Conservation (phyloP, 1,140 invertebrate species). For the Tetragonula clypearis region DNA sequence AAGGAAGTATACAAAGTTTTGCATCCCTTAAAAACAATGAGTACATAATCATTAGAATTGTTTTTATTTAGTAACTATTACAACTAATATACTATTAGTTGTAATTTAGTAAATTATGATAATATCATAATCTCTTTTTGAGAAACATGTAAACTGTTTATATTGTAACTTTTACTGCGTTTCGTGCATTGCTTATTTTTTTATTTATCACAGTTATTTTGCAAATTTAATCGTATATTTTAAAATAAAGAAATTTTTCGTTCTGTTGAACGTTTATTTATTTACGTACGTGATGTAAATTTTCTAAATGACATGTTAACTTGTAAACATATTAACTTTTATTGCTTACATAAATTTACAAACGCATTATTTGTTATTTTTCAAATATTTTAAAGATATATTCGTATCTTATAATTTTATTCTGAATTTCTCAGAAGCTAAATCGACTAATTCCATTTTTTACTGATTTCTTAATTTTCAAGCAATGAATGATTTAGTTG, state of each 20-base stretch:
- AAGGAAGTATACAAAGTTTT: neutral
- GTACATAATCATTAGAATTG: neutral
- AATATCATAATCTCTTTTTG: neutral
- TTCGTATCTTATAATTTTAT: neutral
- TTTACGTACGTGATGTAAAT: neutral
- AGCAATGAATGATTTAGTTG: too few relatives aligned
- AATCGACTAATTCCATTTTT: too few relatives aligned
- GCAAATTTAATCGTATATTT: neutral
- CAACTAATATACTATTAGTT: neutral
- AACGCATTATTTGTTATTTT: neutral
- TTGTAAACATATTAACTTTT: neutral
- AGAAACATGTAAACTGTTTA: neutral
- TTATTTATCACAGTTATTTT: neutral
- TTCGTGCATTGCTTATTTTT: neutral
- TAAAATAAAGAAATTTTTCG: neutral
- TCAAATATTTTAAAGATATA: neutral
- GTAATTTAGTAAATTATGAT: neutral
- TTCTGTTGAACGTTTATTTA: neutral
- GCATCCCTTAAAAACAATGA: neutral
- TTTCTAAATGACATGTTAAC: neutral
- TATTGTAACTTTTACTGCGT: neutral
- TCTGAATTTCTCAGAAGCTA: neutral
- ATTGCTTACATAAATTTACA: neutral
- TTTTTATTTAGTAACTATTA: neutral
- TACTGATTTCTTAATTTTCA: too few relatives aligned